A percentile compares a stretch with the other conserved stretches of the same genome.
These are phyloP conservation scores for Saimiri boliviensis DNA, from an alignment of 2,113 vertebrate species.

Conservation along the genomic window DNA sequence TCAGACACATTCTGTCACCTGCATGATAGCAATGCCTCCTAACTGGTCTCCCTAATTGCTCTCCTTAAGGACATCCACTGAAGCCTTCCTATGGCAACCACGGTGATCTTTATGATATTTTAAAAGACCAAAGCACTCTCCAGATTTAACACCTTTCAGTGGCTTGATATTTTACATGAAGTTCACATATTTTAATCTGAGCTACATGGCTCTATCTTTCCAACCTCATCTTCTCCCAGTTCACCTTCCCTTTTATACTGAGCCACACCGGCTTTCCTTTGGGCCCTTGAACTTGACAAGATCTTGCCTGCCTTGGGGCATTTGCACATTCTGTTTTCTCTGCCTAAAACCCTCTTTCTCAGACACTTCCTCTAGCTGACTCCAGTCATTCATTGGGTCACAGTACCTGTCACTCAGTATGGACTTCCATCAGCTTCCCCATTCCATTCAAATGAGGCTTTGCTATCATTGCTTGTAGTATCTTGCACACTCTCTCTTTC, in stretches of 20 bases:
- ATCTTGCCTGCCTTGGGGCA: not conserved
- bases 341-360: not conserved
- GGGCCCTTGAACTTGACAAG: not conserved
- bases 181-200: not conserved
- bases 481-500: not conserved
- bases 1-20: not conserved
- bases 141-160: not conserved
- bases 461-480: not conserved
- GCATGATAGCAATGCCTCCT: not conserved
- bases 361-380: not conserved
- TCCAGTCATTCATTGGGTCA: not conserved
- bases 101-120: conserved; percentile 14
- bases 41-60: not conserved
- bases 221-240: not conserved
- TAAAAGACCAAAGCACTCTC: not conserved
- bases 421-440: not conserved
- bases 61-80: not conserved
- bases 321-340: not conserved
- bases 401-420: not conserved
- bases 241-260: not conserved
- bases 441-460: not conserved
- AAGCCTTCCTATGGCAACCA: not conserved
- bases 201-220: not conserved
- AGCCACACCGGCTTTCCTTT: not conserved
- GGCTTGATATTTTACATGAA: not conserved